Base-by-base conservation (phyloP, 2,113 vertebrate species). In the Azemiops feae region DNA sequence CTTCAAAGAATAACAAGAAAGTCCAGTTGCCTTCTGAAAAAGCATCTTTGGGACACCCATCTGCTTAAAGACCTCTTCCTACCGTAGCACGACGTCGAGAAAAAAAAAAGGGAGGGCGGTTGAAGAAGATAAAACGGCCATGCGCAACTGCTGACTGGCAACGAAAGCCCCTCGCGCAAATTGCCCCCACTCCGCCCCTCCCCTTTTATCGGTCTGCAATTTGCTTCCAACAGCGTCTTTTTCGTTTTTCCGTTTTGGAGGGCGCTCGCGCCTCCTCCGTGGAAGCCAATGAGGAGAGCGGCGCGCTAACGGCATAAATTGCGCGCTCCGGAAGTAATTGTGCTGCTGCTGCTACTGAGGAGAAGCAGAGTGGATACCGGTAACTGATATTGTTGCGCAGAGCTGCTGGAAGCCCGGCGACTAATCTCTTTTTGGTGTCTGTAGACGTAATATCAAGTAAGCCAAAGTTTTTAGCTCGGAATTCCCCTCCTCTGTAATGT, bases 51-150 rank as follows among this genome's bases (percentile, higher is more conserved):
- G 47, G 47, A 50, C 8, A 50, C 47, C 47, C 47, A 60, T 39
- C 69, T 81, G 16, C 18, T 39, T 81, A 39, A 81, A 81, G 14
- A n/a, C n/a, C 4, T 74, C 23, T 5, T 50, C 45, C 23, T 27
- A 47, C 4, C 47, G 0, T 50, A 86, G 45, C n/a, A 74, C 4
- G n/a, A 39, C 5, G 5, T 74, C n/a, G 39, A 27, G 1, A 8
- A 34, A 2, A 2, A 57, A 30, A 0, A 14, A 6, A 8, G n/a
- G 1, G 1, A 0, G n/a, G 4, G 7, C 0, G 14, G 25, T 1
- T 4, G 47, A 52, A 12, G 5, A 23, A 10, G 25, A 39, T 27
- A n/a, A 64, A 64, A 18, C 14, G 16, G 0, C 4, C 16, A 2
- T n/a, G 7, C 9, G 8, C 25, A 4, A 5, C 5, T 2, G 0